These are phyloP conservation scores for Andricus quercusramuli DNA, from an alignment of 2,888 invertebrate species.

Conservation along the genomic window DNA sequence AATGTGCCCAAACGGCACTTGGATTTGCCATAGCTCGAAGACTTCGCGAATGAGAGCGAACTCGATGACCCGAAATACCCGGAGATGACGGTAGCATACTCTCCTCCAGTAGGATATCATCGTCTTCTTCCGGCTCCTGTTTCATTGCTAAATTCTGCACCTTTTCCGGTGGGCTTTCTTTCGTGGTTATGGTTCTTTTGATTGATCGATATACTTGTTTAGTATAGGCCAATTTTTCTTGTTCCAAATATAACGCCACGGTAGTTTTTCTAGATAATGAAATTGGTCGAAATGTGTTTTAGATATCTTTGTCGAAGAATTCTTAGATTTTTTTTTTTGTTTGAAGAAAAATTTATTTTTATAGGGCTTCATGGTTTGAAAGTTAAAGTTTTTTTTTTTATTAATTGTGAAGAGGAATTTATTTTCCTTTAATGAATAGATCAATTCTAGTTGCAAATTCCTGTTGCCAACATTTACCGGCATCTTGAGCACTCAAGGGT, in stretches of 20 bases:
- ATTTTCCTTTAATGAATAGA: too few species aligned
- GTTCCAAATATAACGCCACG: background rate
- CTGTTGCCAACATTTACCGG: too few species aligned
- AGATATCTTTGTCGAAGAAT: background rate
- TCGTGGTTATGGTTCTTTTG: background rate
- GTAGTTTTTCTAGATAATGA: background rate
- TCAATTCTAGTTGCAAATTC: too few species aligned
- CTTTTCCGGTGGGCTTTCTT: constrained; percentile 39
- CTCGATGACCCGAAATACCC: constrained; percentile 59
- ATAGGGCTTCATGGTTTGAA: background rate
- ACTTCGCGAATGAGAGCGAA: constrained; percentile 74
- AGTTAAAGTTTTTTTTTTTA: too few species aligned
- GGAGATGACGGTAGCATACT: constrained; percentile 55
- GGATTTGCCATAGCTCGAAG: constrained; percentile 77
- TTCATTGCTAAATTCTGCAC: constrained; percentile 67
- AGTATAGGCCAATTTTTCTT: background rate
- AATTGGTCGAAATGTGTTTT: background rate
- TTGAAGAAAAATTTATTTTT: background rate
- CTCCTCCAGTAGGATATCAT: constrained; percentile 71
- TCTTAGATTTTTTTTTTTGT: background rate
- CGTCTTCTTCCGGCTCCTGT: constrained; percentile 74
- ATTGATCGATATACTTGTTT: background rate
- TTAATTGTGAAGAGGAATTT: too few species aligned
- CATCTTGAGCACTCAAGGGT: too few species aligned
- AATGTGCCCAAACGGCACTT: constrained; percentile 77